Evolutionary conservation across 2,888 invertebrate genomes (phyloP), one percentile per base, ranked within the genome.

Genomic region (Camponotus fellah): DNA sequence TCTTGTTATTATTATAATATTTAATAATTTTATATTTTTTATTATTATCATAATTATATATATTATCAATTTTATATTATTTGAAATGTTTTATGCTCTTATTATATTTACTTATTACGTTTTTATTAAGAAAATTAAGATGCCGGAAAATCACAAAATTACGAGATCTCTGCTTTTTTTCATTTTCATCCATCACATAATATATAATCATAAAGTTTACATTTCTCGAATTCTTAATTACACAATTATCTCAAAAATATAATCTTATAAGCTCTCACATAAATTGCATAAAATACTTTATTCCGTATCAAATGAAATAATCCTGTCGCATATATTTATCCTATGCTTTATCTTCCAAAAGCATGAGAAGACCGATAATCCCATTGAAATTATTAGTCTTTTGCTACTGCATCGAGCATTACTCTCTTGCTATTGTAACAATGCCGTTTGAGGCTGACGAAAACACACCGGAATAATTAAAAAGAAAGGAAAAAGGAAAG

Each of bases 231-330:
- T 56, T 58, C 0, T 37, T 8, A 21, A 37, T 72, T 34, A 14
- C 10, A 2, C 10, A 26, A 17, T 58, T 58, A 40, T 58, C 56
- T 26, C 32, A 6, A 34, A 17, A 37, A 58, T 3, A 2, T 5
- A 0, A n/a, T 43, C 17, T 53, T 56, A 58, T 72, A 17, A 56
- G 21, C 40, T 60, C 9, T 40, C 12, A 60, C 14, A 43, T 10
- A 74, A 43, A 43, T 34, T 62, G 4, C 26, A 37, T 26, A 32
- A 76, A n/a, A 74, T 43, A 60, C n/a, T 62, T 34, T 1, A 46
- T 34, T 56, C 8, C 17, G 4, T 37, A 49, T 43, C 32, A 32
- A 43, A 43, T 12, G 9, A 75, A 75, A 56, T 40, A 40, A 72
- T 72, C 6, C 5, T 37, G 49, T 49, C 10, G 14, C 4, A 46